These are phyloP conservation scores for Cirrhinus molitorella DNA, from an alignment of 2,797 vertebrate genomes.

Conservation along the genomic window DNA sequence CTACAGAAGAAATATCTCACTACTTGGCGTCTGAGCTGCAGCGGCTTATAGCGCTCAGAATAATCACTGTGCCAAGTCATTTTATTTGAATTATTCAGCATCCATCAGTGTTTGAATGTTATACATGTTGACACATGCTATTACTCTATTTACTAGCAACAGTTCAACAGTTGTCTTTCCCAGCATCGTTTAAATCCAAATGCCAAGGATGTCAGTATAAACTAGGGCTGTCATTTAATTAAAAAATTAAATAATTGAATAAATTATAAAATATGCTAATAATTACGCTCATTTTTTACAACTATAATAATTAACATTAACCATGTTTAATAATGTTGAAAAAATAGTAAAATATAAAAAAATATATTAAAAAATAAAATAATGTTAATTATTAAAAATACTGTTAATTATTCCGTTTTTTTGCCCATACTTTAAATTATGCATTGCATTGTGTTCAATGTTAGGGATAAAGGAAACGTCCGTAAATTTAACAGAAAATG, in stretches of 20 bases:
- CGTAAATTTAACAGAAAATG: not conserved
- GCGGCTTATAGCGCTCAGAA: constrained; percentile 13
- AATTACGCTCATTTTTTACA: not conserved
- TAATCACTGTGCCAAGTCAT: constrained; percentile 1
- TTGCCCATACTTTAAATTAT: not conserved
- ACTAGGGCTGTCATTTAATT: not conserved
- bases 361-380: too few relatives aligned
- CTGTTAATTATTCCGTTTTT: not conserved
- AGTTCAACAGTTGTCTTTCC: constrained; percentile 1
- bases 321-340: not conserved
- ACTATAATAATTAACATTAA: not conserved
- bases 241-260: not conserved
- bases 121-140: constrained; percentile 24
- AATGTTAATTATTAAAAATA: too few relatives aligned
- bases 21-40: not conserved
- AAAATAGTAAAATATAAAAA: too few relatives aligned
- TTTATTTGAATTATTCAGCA: constrained; percentile 33
- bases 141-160: constrained; percentile 28
- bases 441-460: not conserved
- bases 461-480: not conserved
- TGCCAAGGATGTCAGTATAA: not conserved
- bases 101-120: constrained; percentile 22
- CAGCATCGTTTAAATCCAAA: not conserved
- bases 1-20: constrained; percentile 4
- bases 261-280: not conserved